These are phyloP conservation scores for Karalla daura DNA, from an alignment of 2,797 vertebrate species.

Conservation along the genomic window DNA sequence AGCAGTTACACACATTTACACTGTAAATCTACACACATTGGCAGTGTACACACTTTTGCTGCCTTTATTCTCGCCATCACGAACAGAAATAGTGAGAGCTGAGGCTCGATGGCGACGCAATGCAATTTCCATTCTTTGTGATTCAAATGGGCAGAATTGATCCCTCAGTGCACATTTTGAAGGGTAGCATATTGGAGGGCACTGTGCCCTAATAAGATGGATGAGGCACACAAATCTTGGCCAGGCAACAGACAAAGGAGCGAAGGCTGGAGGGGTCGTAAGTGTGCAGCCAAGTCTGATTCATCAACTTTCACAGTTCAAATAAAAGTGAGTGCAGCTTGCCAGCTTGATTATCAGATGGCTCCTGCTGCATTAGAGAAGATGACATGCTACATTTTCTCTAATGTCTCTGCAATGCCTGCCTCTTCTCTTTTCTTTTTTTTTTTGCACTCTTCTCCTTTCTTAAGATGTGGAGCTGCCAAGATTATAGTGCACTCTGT, in stretches of 20 bases:
- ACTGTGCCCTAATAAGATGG: conserved; percentile 55
- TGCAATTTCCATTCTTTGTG: conserved; percentile 38
- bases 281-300: conserved; percentile 70
- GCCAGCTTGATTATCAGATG: conserved; percentile 77
- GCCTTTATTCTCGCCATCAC: background rate
- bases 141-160: conserved; percentile 57
- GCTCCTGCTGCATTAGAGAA: conserved; percentile 66
- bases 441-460: conserved; percentile 2
- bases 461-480: conserved; percentile 15
- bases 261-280: conserved; percentile 43
- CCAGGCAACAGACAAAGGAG: conserved; percentile 50
- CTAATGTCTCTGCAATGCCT: conserved; percentile 49
- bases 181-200: conserved; percentile 55
- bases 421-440: conserved; percentile 6
- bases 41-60: no score
- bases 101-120: background rate
- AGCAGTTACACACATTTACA: no score
- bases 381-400: conserved; percentile 68
- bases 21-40: no score
- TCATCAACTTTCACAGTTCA: conserved; percentile 77
- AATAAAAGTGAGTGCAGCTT: conserved; percentile 69
- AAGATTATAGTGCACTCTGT: conserved; percentile 37
- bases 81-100: background rate
- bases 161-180: conserved; percentile 40
- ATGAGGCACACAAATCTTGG: conserved; percentile 59